Base-by-base conservation (phyloP, 2,888 invertebrate species). In the Imbricaverruca yamaguchii region DNA sequence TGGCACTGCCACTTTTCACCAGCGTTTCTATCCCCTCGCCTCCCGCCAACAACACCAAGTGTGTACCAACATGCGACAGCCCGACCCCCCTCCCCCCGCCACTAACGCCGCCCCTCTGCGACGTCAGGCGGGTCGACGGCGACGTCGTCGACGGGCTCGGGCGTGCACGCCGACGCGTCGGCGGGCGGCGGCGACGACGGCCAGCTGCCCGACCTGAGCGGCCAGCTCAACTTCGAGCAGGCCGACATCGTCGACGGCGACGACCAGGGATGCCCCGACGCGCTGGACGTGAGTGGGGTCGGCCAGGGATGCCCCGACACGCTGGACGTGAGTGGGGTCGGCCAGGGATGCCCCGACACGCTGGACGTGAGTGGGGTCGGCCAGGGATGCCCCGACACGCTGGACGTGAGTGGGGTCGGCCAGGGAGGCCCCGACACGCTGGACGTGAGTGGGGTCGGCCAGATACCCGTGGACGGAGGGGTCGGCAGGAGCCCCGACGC, bases 181-280 rank as follows among this genome's bases (percentile, higher is more conserved):
- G 39, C 69, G 7, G 39, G 15, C 69, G 69, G 69, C 25, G 39
- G 69, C 69, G 15, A 15, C 39, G 69, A 69, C 39, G 13, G 39
- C 23, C 77, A 77, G 56, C 77, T 77, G 77, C 77, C 77, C 21
- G 77, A 77, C 21, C 77, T 77, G n/a, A 77, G 85, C 82, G 87
- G 86, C 84, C 86, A 80, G 88, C 91, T 96, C 86, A 94, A 94
- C 88, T 96, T 97, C 87, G 96, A 96, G 88, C 96, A 96, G 67
- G 93, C 95, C 84, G 94, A 95, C 84, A 94, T 95, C 85, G 96
- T 96, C 82, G 81, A 95, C 86, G 95, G 95, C 82, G 96, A 96
- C 88, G 94, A 94, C 84, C 93, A 93, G 83, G 90, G 61, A 15
- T 86, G 91, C 74, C 92, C 93, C 86, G 95, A 96, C 88, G 93